Evolutionary conservation across 1,140 invertebrate genomes (phyloP).

Genomic region (Drosophila bocki): DNA sequence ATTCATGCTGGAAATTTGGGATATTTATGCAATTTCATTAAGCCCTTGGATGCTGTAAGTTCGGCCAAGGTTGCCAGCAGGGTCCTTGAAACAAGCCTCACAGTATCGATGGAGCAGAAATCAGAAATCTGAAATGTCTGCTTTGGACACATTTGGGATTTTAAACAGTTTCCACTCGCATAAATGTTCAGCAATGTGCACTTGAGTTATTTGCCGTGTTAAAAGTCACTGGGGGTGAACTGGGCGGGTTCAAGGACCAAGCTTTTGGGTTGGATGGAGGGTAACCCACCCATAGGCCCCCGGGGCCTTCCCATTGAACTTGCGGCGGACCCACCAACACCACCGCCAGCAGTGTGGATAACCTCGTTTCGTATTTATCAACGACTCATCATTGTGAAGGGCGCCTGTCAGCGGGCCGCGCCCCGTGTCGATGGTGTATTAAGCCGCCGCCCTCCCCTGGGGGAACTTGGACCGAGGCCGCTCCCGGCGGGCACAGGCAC

Average conservation of each 20-base stretch:
- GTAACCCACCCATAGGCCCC: neutral
- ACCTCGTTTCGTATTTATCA: constrained; percentile 41
- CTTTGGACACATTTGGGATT: constrained; percentile 3
- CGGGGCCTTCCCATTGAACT: constrained; percentile 13
- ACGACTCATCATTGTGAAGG: constrained; percentile 58
- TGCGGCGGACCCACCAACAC: constrained; percentile 10
- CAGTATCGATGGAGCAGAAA: neutral
- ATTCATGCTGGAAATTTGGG: neutral
- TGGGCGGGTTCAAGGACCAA: constrained; percentile 30
- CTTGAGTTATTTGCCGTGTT: constrained; percentile 16
- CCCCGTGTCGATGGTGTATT: constrained; percentile 38
- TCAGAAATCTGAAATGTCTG: constrained; percentile 4
- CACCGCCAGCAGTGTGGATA: constrained; percentile 12
- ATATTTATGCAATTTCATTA: constrained; percentile 11
- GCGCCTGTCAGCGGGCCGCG: constrained; percentile 42
- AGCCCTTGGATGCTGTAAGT: neutral
- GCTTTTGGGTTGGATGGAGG: neutral
- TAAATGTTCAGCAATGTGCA: constrained; percentile 5
- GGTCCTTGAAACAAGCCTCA: neutral
- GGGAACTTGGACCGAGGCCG: constrained; percentile 16
- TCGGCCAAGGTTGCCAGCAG: neutral
- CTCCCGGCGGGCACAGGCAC: constrained; percentile 39
- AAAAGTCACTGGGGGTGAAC: neutral
- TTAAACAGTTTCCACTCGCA: constrained; percentile 5
- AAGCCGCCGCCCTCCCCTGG: constrained; percentile 3